A percentile compares a stretch with the other conserved stretches of the same genome.
Evolutionary conservation across 1,140 invertebrate species (phyloP).

Genomic region (Chionoecetes opilio): DNA sequence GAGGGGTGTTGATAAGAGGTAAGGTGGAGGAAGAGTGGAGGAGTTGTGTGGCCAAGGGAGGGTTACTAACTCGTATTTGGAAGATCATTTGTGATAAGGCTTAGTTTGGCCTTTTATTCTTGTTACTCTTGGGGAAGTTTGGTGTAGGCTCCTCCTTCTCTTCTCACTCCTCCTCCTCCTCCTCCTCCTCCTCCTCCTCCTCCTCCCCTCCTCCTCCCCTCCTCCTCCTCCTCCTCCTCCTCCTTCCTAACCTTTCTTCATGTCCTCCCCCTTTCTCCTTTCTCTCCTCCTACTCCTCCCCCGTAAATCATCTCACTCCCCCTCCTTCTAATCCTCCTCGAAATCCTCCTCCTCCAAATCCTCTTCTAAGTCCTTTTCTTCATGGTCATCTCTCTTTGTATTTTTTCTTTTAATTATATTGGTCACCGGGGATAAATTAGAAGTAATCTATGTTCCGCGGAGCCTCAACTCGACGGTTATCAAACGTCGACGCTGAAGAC

Average conservation of each 20-base stretch:
- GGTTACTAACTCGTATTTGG: not conserved
- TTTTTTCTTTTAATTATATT: conserved; percentile 70
- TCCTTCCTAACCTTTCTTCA: not conserved
- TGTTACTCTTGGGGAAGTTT: not conserved
- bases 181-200: not conserved
- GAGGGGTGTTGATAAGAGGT: no score
- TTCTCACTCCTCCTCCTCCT: not conserved
- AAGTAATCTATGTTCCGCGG: conserved; percentile 47
- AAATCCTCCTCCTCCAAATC: not conserved
- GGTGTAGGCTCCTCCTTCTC: not conserved
- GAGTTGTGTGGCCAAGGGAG: no score
- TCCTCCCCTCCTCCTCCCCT: not conserved
- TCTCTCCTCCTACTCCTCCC: not conserved
- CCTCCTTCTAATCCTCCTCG: not conserved
- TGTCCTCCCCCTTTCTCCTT: not conserved
- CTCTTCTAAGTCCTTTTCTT: not conserved
- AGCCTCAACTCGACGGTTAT: not conserved
- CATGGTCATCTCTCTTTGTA: not conserved
- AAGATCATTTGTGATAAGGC: not conserved
- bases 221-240: not conserved
- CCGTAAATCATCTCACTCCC: not conserved
- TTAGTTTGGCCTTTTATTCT: not conserved
- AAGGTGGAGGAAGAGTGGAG: no score
- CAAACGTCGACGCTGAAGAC: conserved; percentile 40
- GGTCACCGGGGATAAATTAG: conserved; percentile 56